Conservation (phyloP, 53 echinoderm and acorn worm species). For the Paracentrotus lividus region DNA sequence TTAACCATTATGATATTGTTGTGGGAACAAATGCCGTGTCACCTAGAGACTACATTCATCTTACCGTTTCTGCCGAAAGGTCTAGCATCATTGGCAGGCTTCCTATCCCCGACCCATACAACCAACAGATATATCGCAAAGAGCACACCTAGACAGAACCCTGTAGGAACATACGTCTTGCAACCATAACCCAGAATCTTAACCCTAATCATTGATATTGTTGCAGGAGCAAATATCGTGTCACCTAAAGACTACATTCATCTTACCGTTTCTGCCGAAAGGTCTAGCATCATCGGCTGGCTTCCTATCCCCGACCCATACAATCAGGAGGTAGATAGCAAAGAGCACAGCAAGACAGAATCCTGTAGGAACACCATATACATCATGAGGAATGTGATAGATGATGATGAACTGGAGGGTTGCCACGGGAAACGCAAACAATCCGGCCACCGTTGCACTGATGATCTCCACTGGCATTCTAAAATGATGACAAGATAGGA, state of each 20-base stretch:
- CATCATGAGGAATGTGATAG: slow-evolving; percentile 67
- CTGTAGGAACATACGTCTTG: slow-evolving; percentile 60
- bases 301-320: slow-evolving; percentile 65
- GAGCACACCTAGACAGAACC: slow-evolving; percentile 40
- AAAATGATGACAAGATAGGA: neutral
- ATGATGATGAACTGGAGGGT: slow-evolving; percentile 71
- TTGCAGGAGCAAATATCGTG: too few relatives aligned
- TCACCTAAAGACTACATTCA: neutral
- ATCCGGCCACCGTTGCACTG: slow-evolving; percentile 47
- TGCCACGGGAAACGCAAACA: slow-evolving; percentile 66
- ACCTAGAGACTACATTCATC: neutral
- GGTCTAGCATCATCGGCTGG: slow-evolving; percentile 63
- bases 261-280: slow-evolving; percentile 55
- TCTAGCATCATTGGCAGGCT: slow-evolving; percentile 59
- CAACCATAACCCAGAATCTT: too few relatives aligned
- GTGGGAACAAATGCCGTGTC: too few relatives aligned
- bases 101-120: slow-evolving; percentile 63
- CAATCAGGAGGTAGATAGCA: slow-evolving; percentile 57
- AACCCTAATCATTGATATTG: too few relatives aligned
- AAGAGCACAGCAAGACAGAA: slow-evolving; percentile 50
- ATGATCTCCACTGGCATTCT: slow-evolving; percentile 52
- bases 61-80: slow-evolving; percentile 56
- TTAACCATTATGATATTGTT: too few relatives aligned
- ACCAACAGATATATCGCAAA: slow-evolving; percentile 59
- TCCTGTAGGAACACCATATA: slow-evolving; percentile 51